These are phyloP conservation scores for Mus minutoides DNA, from an alignment of 2,797 vertebrate genomes.

Conservation along the genomic window DNA sequence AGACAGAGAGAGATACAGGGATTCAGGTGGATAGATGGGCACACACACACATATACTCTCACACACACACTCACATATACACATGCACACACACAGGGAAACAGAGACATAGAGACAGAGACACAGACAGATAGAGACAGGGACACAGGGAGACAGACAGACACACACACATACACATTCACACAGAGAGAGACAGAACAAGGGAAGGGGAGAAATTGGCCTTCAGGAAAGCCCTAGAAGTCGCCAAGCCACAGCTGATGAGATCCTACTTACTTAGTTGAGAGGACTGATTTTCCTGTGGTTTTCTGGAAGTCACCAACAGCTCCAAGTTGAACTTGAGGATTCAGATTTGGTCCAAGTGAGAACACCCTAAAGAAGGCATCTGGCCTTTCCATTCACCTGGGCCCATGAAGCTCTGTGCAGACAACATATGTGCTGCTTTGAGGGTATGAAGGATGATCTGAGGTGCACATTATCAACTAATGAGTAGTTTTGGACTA, in stretches of 20 bases:
- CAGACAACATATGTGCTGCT: conserved; percentile 21
- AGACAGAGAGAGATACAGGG: too few species aligned
- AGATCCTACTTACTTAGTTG: conserved; percentile 25
- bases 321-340: conserved; percentile 77
- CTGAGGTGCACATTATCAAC: not conserved
- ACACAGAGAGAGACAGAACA: too few species aligned
- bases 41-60: too few species aligned
- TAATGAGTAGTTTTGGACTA: not conserved
- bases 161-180: too few species aligned
- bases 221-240: conserved; percentile 60
- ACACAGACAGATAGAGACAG: not conserved
- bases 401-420: not conserved
- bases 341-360: conserved; percentile 71
- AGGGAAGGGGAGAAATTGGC: not conserved
- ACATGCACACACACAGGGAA: not conserved
- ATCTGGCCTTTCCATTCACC: conserved; percentile 36
- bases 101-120: not conserved
- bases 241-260: not conserved
- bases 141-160: not conserved
- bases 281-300: conserved; percentile 74
- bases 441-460: not conserved
- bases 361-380: conserved; percentile 55
- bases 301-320: conserved; percentile 64
- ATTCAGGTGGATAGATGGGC: too few species aligned
- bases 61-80: not conserved